phyloP scores from a whole-genome alignment of 2,888 invertebrate species.

The Epinotia nisella region DNA sequence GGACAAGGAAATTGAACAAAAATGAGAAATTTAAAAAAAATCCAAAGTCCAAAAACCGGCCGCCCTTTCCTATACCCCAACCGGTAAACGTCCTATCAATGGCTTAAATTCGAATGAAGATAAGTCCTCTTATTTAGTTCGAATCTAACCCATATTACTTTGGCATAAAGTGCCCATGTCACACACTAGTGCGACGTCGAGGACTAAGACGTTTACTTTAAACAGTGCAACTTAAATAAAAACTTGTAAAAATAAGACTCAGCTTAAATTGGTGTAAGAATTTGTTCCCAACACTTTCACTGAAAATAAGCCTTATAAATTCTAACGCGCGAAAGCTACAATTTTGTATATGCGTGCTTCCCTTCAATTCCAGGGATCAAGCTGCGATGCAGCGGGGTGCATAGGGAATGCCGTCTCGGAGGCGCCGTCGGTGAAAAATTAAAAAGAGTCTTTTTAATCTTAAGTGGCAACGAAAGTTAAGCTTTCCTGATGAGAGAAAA shows the following conservation, averaged over 20 bases:
- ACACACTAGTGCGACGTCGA: too few species aligned
- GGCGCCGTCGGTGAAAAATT: conserved; percentile 44
- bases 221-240: too few species aligned
- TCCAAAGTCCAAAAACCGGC: too few species aligned
- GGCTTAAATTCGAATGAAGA: too few species aligned
- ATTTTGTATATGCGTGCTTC: conserved; percentile 24
- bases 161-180: too few species aligned
- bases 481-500: neutral
- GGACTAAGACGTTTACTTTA: too few species aligned
- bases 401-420: conserved; percentile 51
- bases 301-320: conserved; percentile 12
- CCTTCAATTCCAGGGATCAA: conserved; percentile 47
- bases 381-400: conserved; percentile 51
- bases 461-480: conserved; percentile 27
- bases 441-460: conserved; percentile 29
- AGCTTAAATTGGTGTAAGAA: neutral
- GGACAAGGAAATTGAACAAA: too few species aligned
- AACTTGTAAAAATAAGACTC: neutral
- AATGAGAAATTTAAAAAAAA: too few species aligned
- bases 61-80: too few species aligned
- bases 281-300: neutral
- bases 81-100: too few species aligned
- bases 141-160: too few species aligned
- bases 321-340: conserved; percentile 7
- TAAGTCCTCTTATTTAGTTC: too few species aligned